Percentiles rank a stretch among this genome's conserved stretches.
These are phyloP conservation scores for Amorpha juglandis DNA, from an alignment of 2,888 invertebrate genomes.

Conservation along the genomic window DNA sequence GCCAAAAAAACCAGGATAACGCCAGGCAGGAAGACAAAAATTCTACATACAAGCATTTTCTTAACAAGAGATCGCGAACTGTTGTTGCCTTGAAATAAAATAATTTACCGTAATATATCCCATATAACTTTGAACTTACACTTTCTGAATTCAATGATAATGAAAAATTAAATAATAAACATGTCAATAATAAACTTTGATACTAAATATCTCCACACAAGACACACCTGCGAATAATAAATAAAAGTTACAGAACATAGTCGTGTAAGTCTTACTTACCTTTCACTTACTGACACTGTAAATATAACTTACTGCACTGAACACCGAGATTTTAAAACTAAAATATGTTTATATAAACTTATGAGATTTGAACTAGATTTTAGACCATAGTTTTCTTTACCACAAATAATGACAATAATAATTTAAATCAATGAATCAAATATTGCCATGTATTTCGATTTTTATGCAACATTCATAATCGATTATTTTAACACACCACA, in stretches of 20 bases:
- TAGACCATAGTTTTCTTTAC: too few species aligned
- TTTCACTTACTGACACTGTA: conserved; percentile 36
- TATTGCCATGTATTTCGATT: too few species aligned
- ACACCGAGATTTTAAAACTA: conserved; percentile 14
- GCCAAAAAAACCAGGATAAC: too few species aligned
- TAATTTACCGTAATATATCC: too few species aligned
- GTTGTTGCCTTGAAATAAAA: too few species aligned
- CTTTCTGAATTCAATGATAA: neutral
- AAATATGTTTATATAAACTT: conserved; percentile 35
- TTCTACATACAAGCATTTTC: too few species aligned
- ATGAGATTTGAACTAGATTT: neutral
- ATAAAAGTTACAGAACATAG: conserved; percentile 20
- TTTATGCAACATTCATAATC: too few species aligned
- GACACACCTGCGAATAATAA: conserved; percentile 10
- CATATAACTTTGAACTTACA: neutral
- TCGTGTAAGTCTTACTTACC: conserved; percentile 26
- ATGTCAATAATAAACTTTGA: neutral
- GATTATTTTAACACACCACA: neutral
- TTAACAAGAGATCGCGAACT: too few species aligned
- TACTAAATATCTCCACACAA: neutral
- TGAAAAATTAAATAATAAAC: neutral
- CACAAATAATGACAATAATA: too few species aligned
- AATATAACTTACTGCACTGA: conserved; percentile 37
- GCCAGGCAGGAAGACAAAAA: too few species aligned
- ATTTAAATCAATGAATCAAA: too few species aligned